Evolutionary conservation across 2,888 invertebrate genomes (phyloP).

Genomic region (Brachyptera putata): DNA sequence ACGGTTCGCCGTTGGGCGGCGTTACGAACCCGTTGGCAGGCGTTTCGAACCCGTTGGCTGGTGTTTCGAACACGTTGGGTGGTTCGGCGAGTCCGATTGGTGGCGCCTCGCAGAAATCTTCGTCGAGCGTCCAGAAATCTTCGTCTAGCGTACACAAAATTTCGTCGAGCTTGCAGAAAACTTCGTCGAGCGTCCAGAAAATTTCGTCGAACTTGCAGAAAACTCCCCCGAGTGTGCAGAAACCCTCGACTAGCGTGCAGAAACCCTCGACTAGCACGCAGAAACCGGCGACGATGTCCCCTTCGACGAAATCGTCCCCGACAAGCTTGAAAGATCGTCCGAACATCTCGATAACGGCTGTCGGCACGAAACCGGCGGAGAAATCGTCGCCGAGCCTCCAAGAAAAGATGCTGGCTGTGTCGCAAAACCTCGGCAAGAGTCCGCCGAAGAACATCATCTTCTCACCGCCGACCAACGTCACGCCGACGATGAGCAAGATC

Average conservation of each 20-base stretch:
- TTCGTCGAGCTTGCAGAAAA: neutral
- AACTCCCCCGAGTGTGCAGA: too few relatives aligned
- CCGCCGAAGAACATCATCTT: neutral
- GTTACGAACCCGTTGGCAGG: neutral
- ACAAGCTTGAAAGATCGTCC: neutral
- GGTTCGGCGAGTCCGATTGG: neutral
- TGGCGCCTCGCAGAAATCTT: neutral
- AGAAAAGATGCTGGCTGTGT: conserved; percentile 1
- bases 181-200: neutral
- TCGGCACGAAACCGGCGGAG: too few relatives aligned
- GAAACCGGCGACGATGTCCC: neutral
- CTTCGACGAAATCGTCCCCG: neutral
- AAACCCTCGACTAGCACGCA: too few relatives aligned
- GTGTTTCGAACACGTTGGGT: neutral
- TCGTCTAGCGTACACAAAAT: neutral
- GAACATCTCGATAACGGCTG: neutral
- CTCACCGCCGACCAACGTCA: neutral
- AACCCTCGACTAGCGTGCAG: too few relatives aligned
- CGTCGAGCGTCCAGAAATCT: neutral
- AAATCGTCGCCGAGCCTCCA: neutral
- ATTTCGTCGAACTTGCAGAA: neutral
- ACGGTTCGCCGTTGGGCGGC: neutral
- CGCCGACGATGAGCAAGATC: neutral
- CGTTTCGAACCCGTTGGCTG: neutral
- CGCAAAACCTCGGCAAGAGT: neutral